A percentile compares a stretch with the other conserved stretches of the same genome.
phyloP scores from a whole-genome alignment of 2,113 vertebrate species.

The Carollia perspicillata region DNA sequence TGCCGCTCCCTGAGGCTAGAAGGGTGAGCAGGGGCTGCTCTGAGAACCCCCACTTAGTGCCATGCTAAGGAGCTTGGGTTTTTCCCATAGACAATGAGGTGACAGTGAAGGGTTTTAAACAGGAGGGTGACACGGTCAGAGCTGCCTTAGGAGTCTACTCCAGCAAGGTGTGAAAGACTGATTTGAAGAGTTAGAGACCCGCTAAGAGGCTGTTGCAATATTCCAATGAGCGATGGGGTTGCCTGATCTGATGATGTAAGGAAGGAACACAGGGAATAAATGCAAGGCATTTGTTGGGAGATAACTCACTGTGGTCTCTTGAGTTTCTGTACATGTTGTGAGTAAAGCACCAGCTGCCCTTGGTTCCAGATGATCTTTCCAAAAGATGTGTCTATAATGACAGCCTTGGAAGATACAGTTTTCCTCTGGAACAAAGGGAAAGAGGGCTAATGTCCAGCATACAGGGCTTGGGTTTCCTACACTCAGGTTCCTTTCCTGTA shows the following conservation, averaged over 20 bases:
- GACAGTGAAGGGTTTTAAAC: background rate
- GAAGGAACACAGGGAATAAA: background rate
- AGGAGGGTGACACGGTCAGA: background rate
- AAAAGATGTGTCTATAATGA: background rate
- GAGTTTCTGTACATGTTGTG: background rate
- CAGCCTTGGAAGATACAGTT: background rate
- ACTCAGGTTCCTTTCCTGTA: background rate
- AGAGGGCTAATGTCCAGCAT: background rate
- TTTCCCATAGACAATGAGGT: background rate
- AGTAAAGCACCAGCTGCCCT: background rate
- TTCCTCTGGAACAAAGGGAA: background rate
- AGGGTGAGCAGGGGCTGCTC: background rate
- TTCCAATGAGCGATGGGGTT: background rate
- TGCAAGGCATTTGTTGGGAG: background rate
- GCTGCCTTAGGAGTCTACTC: background rate
- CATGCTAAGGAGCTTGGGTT: background rate
- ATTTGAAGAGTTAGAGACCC: background rate
- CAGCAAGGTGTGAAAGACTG: background rate
- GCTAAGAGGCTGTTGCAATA: background rate
- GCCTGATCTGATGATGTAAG: background rate
- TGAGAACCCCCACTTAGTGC: background rate
- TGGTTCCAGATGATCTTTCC: background rate
- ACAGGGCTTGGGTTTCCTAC: background rate
- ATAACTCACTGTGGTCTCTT: background rate
- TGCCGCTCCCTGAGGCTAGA: background rate